Evolutionary conservation across 2,113 vertebrate species (phyloP).

Genomic region (Caretta caretta): DNA sequence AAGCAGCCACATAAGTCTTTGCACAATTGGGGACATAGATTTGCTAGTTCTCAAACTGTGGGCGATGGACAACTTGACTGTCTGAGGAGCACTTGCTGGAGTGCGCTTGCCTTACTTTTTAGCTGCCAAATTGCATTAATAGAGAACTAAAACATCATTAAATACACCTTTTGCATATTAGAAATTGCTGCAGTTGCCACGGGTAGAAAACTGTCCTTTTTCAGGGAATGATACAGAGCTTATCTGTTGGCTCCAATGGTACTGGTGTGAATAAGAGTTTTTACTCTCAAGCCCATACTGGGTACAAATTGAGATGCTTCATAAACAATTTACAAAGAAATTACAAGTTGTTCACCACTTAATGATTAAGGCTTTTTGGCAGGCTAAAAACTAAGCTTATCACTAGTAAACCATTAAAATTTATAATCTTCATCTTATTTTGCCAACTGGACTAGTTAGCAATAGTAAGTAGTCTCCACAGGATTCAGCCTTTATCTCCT

Average conservation of each 20-base stretch:
- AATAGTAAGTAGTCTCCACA: not conserved
- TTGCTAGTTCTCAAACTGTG: no score
- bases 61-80: accelerated
- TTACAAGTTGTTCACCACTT: conserved; percentile 44
- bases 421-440: conserved; percentile 12
- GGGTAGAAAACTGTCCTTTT: not conserved
- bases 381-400: conserved; percentile 30
- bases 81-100: not conserved
- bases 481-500: conserved; percentile 14
- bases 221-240: not conserved
- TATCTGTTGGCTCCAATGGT: not conserved
- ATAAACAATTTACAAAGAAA: conserved; percentile 51
- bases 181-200: not conserved
- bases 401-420: conserved; percentile 17
- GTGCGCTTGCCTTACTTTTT: not conserved
- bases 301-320: conserved; percentile 7
- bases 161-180: not conserved
- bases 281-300: not conserved
- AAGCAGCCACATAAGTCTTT: not conserved
- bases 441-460: not conserved
- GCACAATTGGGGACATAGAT: not conserved
- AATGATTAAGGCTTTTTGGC: conserved; percentile 25
- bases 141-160: not conserved
- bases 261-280: not conserved
- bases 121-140: not conserved